Evolutionary conservation across 2,113 vertebrate species (phyloP).

Genomic region (Neolamprologus variostigma): DNA sequence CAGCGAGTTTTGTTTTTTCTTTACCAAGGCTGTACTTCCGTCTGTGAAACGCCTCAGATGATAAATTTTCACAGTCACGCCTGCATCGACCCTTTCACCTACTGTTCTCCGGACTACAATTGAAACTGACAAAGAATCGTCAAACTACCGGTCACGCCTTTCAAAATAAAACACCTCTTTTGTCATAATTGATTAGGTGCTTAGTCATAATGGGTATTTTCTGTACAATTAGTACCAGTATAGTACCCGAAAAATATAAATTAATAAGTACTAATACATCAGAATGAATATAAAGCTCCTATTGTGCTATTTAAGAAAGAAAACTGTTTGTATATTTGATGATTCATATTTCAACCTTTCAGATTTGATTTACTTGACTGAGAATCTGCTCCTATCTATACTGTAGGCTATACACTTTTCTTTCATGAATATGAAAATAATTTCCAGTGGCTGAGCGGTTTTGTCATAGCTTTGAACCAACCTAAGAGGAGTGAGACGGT

Average conservation of each 20-base stretch:
- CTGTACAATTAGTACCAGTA: background rate
- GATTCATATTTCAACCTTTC: background rate
- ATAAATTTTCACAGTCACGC: background rate
- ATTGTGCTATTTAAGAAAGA: background rate
- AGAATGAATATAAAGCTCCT: background rate
- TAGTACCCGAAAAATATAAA: background rate
- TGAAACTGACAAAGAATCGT: background rate
- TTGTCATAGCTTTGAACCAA: background rate
- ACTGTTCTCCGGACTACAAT: background rate
- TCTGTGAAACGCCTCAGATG: background rate
- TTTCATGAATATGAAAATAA: background rate
- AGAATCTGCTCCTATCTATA: background rate
- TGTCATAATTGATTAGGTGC: background rate
- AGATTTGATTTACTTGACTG: background rate
- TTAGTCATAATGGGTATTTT: background rate
- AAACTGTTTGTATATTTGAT: background rate
- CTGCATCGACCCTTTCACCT: background rate
- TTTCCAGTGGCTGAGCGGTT: background rate
- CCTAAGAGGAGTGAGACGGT: background rate
- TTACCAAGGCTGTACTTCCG: background rate
- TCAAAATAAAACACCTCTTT: constrained; percentile 20
- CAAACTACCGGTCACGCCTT: background rate
- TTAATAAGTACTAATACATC: background rate
- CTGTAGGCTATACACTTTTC: fast-evolving
- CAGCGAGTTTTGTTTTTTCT: background rate